Evolutionary conservation across 2,797 vertebrate species (phyloP).

Genomic region (Typhlichthys subterraneus): DNA sequence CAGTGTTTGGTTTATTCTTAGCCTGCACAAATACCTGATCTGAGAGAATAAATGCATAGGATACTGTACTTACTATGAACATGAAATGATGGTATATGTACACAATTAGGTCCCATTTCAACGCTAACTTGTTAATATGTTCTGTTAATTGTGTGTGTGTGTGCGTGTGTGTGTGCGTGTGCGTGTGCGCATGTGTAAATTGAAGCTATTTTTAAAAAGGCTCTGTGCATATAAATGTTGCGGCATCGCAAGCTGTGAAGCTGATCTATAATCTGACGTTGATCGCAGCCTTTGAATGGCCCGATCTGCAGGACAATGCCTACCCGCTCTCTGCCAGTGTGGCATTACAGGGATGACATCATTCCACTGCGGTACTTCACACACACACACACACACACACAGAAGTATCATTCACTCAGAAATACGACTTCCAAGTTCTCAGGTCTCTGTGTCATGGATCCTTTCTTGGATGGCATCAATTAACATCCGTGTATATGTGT

Average conservation of each 20-base stretch:
- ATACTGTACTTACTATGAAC: too few species aligned
- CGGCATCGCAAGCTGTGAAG: constrained; percentile 52
- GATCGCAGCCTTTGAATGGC: constrained; percentile 65
- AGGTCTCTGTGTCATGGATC: constrained; percentile 62
- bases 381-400: constrained; percentile 29
- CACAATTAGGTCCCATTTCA: too few species aligned
- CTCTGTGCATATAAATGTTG: constrained; percentile 21
- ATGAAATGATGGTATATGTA: too few species aligned
- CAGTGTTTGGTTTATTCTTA: too few species aligned
- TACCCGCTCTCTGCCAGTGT: constrained; percentile 61
- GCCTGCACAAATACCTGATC: too few species aligned
- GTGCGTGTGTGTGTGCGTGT: too few species aligned
- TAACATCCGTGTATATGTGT: constrained; percentile 41
- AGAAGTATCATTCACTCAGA: constrained; percentile 21
- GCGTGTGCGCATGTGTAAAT: too few species aligned
- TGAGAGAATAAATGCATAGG: too few species aligned
- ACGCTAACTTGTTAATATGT: too few species aligned
- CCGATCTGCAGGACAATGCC: constrained; percentile 62
- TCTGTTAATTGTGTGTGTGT: too few species aligned
- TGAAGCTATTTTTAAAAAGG: not conserved
- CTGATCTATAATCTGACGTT: constrained; percentile 61
- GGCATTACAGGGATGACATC: constrained; percentile 80
- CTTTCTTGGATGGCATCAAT: constrained; percentile 53
- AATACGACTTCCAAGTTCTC: constrained; percentile 61
- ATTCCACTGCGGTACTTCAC: constrained; percentile 76